Percentiles rank a stretch among this genome's conserved stretches.
phyloP scores from a whole-genome alignment of 2,888 invertebrate species.

The Drosophila cognata region DNA sequence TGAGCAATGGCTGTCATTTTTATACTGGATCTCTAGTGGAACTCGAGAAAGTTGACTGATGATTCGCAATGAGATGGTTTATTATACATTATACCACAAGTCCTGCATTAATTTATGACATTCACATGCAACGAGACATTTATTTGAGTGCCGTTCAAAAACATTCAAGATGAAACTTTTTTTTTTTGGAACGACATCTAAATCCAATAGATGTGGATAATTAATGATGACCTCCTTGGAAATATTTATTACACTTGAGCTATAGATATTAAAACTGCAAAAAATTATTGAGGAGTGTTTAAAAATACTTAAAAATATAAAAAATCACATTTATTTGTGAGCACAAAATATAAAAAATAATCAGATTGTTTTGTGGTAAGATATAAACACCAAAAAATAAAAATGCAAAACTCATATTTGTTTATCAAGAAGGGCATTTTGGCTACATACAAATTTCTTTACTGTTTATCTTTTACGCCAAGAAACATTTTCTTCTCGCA shows the following conservation, averaged over 20 bases:
- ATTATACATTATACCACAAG: constrained; percentile 46
- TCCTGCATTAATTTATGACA: constrained; percentile 37
- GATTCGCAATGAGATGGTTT: constrained; percentile 57
- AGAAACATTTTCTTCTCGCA: not conserved
- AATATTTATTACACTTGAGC: no score
- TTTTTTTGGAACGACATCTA: not conserved
- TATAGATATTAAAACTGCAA: not conserved
- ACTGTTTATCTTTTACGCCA: not conserved
- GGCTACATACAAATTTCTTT: not conserved
- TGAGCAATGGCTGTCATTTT: constrained; percentile 49
- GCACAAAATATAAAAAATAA: not conserved
- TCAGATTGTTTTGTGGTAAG: not conserved
- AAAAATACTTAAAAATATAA: not conserved
- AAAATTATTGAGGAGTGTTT: accelerated
- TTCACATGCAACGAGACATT: constrained; percentile 2
- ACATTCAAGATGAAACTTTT: not conserved
- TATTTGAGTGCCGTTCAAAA: not conserved
- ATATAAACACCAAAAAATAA: not conserved
- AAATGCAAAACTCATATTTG: not conserved
- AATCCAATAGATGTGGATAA: not conserved
- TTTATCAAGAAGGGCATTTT: not conserved
- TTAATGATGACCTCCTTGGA: not conserved
- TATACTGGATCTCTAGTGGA: constrained; percentile 18
- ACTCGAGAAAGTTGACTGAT: constrained; percentile 53
- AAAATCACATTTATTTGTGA: not conserved